Evolutionary conservation across 2,797 vertebrate genomes (phyloP).

Genomic region (Taeniopygia guttata): DNA sequence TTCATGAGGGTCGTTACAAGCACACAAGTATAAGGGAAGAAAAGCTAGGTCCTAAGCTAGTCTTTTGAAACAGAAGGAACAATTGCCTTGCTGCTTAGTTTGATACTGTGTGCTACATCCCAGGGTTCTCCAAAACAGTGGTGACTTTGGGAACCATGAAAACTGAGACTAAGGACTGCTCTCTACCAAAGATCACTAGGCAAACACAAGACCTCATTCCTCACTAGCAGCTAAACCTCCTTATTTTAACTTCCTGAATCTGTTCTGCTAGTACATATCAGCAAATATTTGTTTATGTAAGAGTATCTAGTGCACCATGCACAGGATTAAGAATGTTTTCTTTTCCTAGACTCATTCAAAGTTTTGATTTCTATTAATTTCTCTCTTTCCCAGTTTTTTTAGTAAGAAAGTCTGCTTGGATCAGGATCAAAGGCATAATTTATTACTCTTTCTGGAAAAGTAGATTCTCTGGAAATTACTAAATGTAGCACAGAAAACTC

Average conservation of each 20-base stretch:
- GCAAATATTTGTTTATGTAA: not conserved
- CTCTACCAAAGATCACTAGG: not conserved
- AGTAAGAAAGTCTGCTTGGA: not conserved
- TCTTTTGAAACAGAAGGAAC: not conserved
- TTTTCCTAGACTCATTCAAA: not conserved
- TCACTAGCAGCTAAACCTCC: not conserved
- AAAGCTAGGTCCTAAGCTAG: not conserved
- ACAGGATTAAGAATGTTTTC: not conserved
- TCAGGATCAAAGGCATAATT: not conserved
- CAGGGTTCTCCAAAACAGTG: not conserved
- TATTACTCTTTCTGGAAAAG: not conserved
- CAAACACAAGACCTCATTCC: not conserved
- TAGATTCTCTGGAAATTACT: not conserved
- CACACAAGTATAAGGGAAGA: not conserved
- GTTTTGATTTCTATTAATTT: not conserved
- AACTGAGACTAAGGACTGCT: not conserved
- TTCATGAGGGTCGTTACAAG: not conserved
- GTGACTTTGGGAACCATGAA: not conserved
- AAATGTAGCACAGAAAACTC: not conserved
- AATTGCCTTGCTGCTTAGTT: not conserved
- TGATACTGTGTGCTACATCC: not conserved
- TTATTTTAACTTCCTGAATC: not conserved
- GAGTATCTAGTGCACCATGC: not conserved
- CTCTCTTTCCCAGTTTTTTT: not conserved
- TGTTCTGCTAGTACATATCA: not conserved